Evolutionary conservation across 2,888 invertebrate species (phyloP).

Genomic region (Arrhopalites spinosus): DNA sequence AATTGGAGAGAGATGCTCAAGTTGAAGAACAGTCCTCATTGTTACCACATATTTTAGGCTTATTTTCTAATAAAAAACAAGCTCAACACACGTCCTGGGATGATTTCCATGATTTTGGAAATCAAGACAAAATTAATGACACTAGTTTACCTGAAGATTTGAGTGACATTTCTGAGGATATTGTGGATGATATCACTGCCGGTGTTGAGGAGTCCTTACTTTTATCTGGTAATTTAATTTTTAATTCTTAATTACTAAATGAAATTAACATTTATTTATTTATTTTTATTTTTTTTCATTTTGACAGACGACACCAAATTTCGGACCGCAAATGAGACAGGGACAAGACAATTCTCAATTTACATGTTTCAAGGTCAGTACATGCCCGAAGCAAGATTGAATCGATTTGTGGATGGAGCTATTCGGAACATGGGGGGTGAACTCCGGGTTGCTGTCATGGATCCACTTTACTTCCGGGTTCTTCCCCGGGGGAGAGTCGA

Average conservation of each 20-base stretch:
- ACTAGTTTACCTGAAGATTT: slow-evolving; percentile 10
- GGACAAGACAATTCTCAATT: slow-evolving; percentile 47
- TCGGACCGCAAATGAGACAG: not conserved
- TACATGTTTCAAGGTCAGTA: slow-evolving; percentile 53
- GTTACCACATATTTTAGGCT: slow-evolving; percentile 38
- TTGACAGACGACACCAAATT: too few species aligned
- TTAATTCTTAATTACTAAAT: not conserved
- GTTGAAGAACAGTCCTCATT: slow-evolving; percentile 39
- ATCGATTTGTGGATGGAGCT: slow-evolving; percentile 54
- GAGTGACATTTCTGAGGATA: slow-evolving; percentile 43
- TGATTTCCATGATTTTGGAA: too few species aligned
- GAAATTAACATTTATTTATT: not conserved
- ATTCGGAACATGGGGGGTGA: slow-evolving; percentile 52
- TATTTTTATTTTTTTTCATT: not conserved
- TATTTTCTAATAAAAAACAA: not conserved
- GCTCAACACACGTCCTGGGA: not conserved
- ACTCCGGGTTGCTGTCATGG: slow-evolving; percentile 48
- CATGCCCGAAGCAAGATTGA: slow-evolving; percentile 52
- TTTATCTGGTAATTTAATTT: slow-evolving; percentile 37
- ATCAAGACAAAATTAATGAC: slow-evolving; percentile 4
- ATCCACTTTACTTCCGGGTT: slow-evolving; percentile 54
- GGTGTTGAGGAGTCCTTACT: slow-evolving; percentile 49
- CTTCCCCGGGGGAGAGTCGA: slow-evolving; percentile 52
- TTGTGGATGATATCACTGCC: slow-evolving; percentile 47
- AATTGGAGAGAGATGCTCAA: slow-evolving; percentile 45